Evolutionary conservation across 2,113 vertebrate genomes (phyloP), one percentile per base, ranked within the genome.

Genomic region (Hippocampus guttulatus): DNA sequence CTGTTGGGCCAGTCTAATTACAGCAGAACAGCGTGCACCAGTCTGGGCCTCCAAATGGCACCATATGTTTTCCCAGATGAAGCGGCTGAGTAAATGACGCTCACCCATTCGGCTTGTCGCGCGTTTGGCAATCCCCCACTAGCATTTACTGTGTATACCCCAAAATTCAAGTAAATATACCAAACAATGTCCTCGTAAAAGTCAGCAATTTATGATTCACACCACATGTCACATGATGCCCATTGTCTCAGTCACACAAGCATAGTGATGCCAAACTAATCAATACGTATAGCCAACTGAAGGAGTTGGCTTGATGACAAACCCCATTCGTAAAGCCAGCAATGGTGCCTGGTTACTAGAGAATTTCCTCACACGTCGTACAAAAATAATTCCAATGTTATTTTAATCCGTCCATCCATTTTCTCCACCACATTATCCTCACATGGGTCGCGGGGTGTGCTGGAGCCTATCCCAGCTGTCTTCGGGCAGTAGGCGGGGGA

Each of bases 61-160:
- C 95, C 95, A 93, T 96, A 95, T 94, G 95, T 93, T 96, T 94
- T 91, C 94, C 93, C 93, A 93, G 95, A 95, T 94, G 93, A 93
- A 92, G 88, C 81, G 88, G 92, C 91, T 92, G 92, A 92, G 91
- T 89, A 92, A 91, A 91, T 89, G 87, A 74, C 85, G 89, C 91
- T 91, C 91, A 92, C 87, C 84, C 89, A 89, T 91, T 89, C 89
- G 85, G 89, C 90, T 89, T 90, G 88, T 90, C 67, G 85, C 66
- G 80, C 87, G 87, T 90, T 87, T 91, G 87, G 87, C 85, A 90
- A 88, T 89, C 82, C 84, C 84, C 88, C 78, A 87, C 85, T 90
- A 85, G 81, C 82, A 66, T 81, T 90, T 23, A 64, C n/a, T 45
- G 4, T 90, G 90, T 91, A 91, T 86, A 83, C 83, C 82, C 80